phyloP scores from a whole-genome alignment of 2,113 vertebrate species.

The Tichodroma muraria region DNA sequence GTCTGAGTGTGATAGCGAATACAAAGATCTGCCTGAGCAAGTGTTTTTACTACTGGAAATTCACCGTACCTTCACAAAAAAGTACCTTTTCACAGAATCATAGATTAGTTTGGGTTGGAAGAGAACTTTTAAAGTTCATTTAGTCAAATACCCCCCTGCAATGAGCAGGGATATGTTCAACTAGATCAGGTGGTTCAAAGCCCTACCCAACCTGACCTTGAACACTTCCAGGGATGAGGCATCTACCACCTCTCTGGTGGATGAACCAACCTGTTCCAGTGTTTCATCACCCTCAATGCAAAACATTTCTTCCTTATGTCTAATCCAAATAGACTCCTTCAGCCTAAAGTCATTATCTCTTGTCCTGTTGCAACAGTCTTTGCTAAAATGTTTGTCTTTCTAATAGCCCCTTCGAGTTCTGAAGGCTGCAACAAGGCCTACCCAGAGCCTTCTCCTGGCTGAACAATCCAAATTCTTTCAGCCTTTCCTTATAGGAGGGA shows the following conservation, averaged over 20 bases:
- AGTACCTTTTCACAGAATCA: not conserved
- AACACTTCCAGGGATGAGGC: not conserved
- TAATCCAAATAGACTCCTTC: not conserved
- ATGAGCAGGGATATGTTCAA: not conserved
- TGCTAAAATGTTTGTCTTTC: not conserved
- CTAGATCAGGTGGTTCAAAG: not conserved
- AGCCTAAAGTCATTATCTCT: not conserved
- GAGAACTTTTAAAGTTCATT: not conserved
- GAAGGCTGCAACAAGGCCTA: not conserved
- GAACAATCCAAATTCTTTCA: not conserved
- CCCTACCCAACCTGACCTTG: not conserved
- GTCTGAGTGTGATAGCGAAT: not conserved
- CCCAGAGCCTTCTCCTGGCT: not conserved
- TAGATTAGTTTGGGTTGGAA: not conserved
- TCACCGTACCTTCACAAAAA: not conserved
- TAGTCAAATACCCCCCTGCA: not conserved
- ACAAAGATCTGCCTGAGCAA: not conserved
- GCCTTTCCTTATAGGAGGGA: not conserved
- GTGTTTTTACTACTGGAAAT: not conserved
- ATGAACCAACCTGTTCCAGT: not conserved
- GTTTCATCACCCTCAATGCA: not conserved
- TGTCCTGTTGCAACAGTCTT: not conserved
- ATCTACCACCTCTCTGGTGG: not conserved
- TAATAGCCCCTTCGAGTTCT: not conserved
- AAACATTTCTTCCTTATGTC: not conserved